A percentile compares a stretch with the other conserved stretches of the same genome.
Conservation (phyloP, 2,113 vertebrate species). For the Forbesichthys papilliferus region DNA sequence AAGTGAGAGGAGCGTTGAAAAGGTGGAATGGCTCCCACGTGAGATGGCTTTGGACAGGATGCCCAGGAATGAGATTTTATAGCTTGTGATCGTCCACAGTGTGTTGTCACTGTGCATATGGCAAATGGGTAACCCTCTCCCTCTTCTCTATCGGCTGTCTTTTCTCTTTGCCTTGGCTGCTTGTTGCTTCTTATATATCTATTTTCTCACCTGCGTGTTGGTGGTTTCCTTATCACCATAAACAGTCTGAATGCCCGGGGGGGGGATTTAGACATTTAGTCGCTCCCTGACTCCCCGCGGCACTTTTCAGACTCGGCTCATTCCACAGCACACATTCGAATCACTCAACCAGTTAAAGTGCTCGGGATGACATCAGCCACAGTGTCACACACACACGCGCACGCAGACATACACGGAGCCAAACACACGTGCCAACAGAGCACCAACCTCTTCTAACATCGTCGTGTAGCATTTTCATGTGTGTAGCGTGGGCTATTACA, state of each 20-base stretch:
- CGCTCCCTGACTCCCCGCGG: slow-evolving; percentile 31
- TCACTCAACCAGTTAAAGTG: slow-evolving; percentile 60
- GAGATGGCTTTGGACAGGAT: slow-evolving; percentile 42
- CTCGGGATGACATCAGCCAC: slow-evolving; percentile 57
- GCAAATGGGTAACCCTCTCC: not conserved
- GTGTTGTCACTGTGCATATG: slow-evolving; percentile 26
- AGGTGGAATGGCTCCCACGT: slow-evolving; percentile 60
- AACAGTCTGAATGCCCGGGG: slow-evolving; percentile 51
- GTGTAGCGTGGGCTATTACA: no score
- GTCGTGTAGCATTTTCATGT: no score
- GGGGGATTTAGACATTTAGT: slow-evolving; percentile 52
- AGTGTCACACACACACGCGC: slow-evolving; percentile 31
- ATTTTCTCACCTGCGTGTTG: slow-evolving; percentile 22
- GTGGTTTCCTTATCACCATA: slow-evolving; percentile 54
- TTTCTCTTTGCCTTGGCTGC: not conserved
- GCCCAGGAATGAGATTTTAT: slow-evolving; percentile 49
- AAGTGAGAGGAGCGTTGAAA: slow-evolving; percentile 50
- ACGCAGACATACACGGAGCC: not conserved
- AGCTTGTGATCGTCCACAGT: slow-evolving; percentile 37
- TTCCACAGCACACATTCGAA: slow-evolving; percentile 53
- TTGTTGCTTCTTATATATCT: not conserved
- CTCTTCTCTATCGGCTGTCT: not conserved
- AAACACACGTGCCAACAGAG: not conserved
- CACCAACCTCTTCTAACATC: slow-evolving; percentile 13
- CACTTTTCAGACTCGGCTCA: slow-evolving; percentile 47